These are phyloP conservation scores for Microcebus lehilahytsara DNA, from an alignment of 2,113 vertebrate genomes.

Conservation along the genomic window DNA sequence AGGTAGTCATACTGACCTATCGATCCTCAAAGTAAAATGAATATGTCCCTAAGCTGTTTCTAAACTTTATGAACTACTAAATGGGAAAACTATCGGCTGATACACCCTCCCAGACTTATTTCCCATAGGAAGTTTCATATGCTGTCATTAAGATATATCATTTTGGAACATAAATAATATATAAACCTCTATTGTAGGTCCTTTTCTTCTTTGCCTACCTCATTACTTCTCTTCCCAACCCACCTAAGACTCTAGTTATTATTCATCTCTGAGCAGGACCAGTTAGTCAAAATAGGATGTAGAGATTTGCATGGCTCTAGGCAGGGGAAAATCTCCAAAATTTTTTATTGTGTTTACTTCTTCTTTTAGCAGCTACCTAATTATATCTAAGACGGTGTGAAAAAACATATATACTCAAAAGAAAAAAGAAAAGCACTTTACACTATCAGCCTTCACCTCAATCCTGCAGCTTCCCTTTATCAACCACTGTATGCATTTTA, in stretches of 20 bases:
- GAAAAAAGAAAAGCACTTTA: constrained; percentile 24
- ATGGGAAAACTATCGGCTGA: neutral
- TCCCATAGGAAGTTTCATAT: neutral
- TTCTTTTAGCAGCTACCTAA: constrained; percentile 36
- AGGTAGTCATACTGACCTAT: neutral
- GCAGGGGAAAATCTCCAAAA: neutral
- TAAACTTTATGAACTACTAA: neutral
- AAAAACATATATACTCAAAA: neutral
- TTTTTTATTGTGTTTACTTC: neutral
- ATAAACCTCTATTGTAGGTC: neutral
- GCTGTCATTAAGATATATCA: neutral
- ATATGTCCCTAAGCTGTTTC: neutral
- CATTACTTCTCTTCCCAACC: neutral
- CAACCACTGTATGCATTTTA: neutral
- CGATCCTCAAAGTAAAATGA: constrained; percentile 19
- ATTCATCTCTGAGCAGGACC: neutral
- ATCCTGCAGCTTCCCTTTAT: neutral
- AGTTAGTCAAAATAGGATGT: neutral
- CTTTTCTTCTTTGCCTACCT: constrained; percentile 25
- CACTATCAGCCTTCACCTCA: neutral
- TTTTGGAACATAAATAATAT: neutral
- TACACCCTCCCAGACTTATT: neutral
- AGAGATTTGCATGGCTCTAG: neutral
- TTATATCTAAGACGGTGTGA: neutral
- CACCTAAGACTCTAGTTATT: neutral